Percentiles rank a stretch among this genome's conserved stretches.
Conservation (phyloP, 2,797 vertebrate genomes). For the Picus viridis region DNA sequence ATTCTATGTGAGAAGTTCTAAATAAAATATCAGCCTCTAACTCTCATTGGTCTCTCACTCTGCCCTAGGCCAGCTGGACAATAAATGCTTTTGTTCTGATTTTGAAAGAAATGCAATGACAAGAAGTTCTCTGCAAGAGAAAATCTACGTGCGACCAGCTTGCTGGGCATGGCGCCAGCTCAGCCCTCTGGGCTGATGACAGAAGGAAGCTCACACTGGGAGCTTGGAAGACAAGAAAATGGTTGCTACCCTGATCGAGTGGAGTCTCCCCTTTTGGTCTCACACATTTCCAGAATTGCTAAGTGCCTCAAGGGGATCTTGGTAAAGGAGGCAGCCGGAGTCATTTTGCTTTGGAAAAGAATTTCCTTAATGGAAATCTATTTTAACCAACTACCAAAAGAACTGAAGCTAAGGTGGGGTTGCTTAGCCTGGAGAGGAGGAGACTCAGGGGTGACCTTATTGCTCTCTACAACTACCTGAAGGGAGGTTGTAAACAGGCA, state of each 20-base stretch:
- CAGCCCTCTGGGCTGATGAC: background rate
- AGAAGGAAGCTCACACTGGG: background rate
- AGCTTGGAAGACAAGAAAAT: background rate
- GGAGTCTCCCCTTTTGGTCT: background rate
- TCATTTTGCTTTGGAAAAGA: background rate
- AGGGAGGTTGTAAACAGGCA: too few relatives aligned
- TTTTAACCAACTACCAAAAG: background rate
- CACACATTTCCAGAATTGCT: background rate
- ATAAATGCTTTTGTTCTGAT: background rate
- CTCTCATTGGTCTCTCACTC: background rate
- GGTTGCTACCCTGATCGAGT: background rate
- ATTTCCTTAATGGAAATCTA: background rate
- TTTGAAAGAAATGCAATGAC: background rate
- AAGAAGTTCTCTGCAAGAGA: background rate
- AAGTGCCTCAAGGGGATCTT: accelerated
- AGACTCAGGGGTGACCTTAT: too few relatives aligned
- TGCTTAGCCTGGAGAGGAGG: too few relatives aligned
- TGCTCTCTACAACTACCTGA: too few relatives aligned
- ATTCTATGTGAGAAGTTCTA: background rate
- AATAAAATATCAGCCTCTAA: background rate
- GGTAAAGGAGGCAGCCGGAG: background rate
- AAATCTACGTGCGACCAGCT: background rate
- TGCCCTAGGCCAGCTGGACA: background rate
- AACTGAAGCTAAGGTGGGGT: background rate
- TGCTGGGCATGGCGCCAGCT: background rate